These are phyloP conservation scores for Schizopygopsis pylzovi DNA, from an alignment of 2,797 vertebrate genomes.

Conservation along the genomic window DNA sequence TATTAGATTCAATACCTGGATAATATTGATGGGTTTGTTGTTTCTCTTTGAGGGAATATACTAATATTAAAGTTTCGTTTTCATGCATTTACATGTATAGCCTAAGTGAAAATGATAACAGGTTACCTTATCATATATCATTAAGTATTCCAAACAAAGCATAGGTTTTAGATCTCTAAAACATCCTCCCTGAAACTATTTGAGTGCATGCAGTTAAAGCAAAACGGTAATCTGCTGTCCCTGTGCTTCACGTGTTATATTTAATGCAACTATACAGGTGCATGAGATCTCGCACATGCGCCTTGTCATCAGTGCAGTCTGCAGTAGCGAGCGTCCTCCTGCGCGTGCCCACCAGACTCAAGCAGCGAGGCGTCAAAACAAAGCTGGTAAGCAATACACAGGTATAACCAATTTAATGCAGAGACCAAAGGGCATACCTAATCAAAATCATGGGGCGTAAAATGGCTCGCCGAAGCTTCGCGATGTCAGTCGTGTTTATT, in stretches of 20 bases:
- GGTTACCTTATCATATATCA: background rate
- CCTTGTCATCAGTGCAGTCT: constrained; percentile 31
- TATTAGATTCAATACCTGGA: background rate
- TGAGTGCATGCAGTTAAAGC: background rate
- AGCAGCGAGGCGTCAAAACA: constrained; percentile 42
- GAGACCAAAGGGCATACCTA: background rate
- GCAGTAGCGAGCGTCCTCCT: constrained; percentile 38
- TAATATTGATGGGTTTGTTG: background rate
- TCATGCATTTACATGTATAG: background rate
- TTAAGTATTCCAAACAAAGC: background rate
- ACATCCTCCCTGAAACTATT: background rate
- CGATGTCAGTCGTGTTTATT: background rate
- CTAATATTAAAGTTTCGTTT: background rate
- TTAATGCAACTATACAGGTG: constrained; percentile 18
- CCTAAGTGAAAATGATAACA: background rate
- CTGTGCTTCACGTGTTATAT: background rate
- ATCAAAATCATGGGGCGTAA: background rate
- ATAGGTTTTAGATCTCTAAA: background rate
- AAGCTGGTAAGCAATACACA: constrained; percentile 54
- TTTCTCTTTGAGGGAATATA: too few relatives aligned
- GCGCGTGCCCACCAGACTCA: constrained; percentile 47
- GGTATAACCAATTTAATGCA: constrained; percentile 15
- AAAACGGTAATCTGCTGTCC: background rate
- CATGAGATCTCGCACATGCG: constrained; percentile 48
- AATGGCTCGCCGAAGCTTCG: background rate